These are phyloP conservation scores for Pseudorasbora parva DNA, from an alignment of 2,113 vertebrate genomes.

Conservation along the genomic window DNA sequence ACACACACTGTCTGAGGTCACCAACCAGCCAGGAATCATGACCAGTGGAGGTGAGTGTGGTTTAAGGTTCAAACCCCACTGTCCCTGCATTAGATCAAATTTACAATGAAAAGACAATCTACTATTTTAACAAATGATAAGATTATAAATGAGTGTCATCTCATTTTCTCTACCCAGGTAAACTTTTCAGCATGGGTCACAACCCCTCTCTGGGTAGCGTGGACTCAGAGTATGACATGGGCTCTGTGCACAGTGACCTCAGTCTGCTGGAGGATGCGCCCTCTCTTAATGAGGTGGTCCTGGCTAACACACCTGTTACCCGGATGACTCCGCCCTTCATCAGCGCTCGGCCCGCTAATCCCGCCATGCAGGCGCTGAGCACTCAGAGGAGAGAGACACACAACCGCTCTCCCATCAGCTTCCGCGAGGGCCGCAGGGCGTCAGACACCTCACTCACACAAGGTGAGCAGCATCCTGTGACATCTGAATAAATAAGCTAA, in stretches of 20 bases:
- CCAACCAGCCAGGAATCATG: slow-evolving; percentile 83
- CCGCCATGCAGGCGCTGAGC: slow-evolving; percentile 86
- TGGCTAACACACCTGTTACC: slow-evolving; percentile 75
- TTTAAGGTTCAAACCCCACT: not conserved
- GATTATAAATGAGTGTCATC: not conserved
- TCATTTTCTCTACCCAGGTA: slow-evolving; percentile 75
- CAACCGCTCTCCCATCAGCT: slow-evolving; percentile 96
- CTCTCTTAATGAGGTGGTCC: slow-evolving; percentile 82
- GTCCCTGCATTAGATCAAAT: not conserved
- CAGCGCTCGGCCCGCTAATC: slow-evolving; percentile 85
- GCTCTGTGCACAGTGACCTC: slow-evolving; percentile 87
- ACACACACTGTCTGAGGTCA: slow-evolving; percentile 95
- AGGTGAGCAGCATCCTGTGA: slow-evolving; percentile 72
- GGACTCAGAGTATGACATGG: slow-evolving; percentile 90
- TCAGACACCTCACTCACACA: slow-evolving; percentile 97
- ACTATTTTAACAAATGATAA: not conserved
- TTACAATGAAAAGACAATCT: not conserved
- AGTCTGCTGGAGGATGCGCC: slow-evolving; percentile 85
- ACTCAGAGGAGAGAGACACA: slow-evolving; percentile 89
- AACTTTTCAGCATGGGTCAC: slow-evolving; percentile 85
- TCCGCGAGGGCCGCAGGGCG: slow-evolving; percentile 93
- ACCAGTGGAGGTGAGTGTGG: slow-evolving; percentile 80
- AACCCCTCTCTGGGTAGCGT: slow-evolving; percentile 89
- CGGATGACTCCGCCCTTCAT: slow-evolving; percentile 79
- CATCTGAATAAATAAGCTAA: too few relatives aligned